phyloP scores from a whole-genome alignment of 2,797 vertebrate genomes.

The Phalloptychus januarius region DNA sequence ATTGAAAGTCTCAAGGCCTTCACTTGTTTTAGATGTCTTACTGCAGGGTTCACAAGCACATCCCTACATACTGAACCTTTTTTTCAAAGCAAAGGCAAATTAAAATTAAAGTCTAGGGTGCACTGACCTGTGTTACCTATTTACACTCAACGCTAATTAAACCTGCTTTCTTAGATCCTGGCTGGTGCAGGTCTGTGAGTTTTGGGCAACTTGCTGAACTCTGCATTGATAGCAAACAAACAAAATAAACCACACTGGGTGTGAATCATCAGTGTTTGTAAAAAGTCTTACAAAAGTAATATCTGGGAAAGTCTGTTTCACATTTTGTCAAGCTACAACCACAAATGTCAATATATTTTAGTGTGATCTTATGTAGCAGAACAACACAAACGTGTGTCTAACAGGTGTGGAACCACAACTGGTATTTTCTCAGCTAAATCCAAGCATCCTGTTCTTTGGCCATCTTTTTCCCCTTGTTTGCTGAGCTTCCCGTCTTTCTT shows the following conservation, averaged over 20 bases:
- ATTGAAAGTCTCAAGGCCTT: constrained; percentile 1
- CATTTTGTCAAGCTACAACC: neutral
- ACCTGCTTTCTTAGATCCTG: neutral
- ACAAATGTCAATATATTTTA: neutral
- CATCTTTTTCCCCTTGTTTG: neutral
- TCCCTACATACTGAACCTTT: neutral
- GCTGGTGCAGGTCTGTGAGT: neutral
- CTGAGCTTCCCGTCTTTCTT: neutral
- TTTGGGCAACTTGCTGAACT: neutral
- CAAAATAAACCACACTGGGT: neutral
- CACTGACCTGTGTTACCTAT: neutral
- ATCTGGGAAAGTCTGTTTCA: neutral
- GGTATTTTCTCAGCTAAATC: neutral
- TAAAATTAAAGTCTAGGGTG: constrained; percentile 11
- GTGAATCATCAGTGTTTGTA: neutral
- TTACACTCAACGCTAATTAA: neutral
- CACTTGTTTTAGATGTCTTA: constrained; percentile 2
- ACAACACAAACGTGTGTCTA: neutral
- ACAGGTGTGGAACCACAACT: neutral
- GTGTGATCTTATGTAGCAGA: neutral
- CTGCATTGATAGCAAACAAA: neutral
- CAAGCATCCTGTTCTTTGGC: neutral
- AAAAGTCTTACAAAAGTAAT: neutral
- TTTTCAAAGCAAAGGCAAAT: constrained; percentile 19
- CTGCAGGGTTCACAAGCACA: constrained; percentile 7